phyloP scores from a whole-genome alignment of 1,140 invertebrate genomes.

The Ceratoteleas bidentatus region DNA sequence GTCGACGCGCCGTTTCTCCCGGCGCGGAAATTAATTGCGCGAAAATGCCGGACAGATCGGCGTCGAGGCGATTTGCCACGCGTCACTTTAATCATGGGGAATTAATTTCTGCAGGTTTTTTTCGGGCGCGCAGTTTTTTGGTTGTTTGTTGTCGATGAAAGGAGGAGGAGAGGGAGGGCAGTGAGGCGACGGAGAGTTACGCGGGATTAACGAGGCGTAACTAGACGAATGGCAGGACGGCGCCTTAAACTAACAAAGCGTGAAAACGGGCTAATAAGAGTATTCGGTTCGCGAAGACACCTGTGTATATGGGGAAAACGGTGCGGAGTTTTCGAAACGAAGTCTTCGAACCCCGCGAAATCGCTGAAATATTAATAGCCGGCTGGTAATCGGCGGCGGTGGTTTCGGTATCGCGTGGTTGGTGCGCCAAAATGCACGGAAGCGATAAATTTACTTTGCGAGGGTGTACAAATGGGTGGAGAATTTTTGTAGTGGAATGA shows the following conservation, averaged over 20 bases:
- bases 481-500: too few species aligned
- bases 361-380: not conserved
- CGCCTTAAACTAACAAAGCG: constrained; percentile 21
- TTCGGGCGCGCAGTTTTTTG: not conserved
- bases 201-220: constrained; percentile 25
- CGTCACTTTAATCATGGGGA: not conserved
- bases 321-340: too few species aligned
- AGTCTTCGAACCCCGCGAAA: too few species aligned
- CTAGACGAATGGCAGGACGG: constrained; percentile 10
- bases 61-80: not conserved
- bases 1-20: too few species aligned
- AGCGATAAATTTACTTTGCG: too few species aligned
- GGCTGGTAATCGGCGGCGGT: too few species aligned
- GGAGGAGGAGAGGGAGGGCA: not conserved
- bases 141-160: not conserved
- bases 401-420: too few species aligned
- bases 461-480: too few species aligned
- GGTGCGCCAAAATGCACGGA: too few species aligned
- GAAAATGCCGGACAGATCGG: not conserved
- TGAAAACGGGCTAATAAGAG: constrained; percentile 15
- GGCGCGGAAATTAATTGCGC: constrained; percentile 10
- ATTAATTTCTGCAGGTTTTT: constrained; percentile 10
- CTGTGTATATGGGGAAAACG: not conserved
- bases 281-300: constrained; percentile 11
- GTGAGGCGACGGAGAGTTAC: not conserved